Conservation (phyloP, 2,113 vertebrate genomes). For the Hucho hucho region DNA sequence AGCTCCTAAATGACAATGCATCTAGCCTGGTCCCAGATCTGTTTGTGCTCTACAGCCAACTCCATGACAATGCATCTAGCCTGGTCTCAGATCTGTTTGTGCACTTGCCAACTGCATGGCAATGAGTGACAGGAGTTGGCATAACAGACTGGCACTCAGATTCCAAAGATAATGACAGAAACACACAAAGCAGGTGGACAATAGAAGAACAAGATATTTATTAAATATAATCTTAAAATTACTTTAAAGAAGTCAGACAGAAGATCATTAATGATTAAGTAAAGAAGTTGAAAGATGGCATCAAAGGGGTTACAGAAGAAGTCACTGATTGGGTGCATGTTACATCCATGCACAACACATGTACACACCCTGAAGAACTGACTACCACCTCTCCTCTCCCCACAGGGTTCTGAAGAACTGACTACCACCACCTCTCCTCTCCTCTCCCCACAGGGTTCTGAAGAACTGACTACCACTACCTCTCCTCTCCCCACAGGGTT, state of each 20-base stretch:
- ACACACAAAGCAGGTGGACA: slow-evolving; percentile 45
- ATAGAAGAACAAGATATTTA: slow-evolving; percentile 77
- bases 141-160: no score
- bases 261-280: slow-evolving; percentile 59
- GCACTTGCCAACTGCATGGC: no score
- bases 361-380: slow-evolving; percentile 12
- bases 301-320: slow-evolving; percentile 63
- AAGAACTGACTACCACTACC: slow-evolving; percentile 16
- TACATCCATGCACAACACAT: slow-evolving; percentile 63
- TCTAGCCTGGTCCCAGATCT: no score
- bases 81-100: no score
- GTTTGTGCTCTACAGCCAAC: no score
- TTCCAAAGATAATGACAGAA: not conserved
- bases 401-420: slow-evolving; percentile 5
- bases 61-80: no score
- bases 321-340: slow-evolving; percentile 44
- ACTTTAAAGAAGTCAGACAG: slow-evolving; percentile 61
- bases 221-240: slow-evolving; percentile 80
- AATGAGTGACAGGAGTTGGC: no score
- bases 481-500: not conserved
- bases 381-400: not conserved
- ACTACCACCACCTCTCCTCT: slow-evolving; percentile 11
- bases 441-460: not conserved
- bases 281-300: slow-evolving; percentile 65
- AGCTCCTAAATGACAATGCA: no score